phyloP scores from a whole-genome alignment of 2,888 invertebrate species.

The Heliconius sara region DNA sequence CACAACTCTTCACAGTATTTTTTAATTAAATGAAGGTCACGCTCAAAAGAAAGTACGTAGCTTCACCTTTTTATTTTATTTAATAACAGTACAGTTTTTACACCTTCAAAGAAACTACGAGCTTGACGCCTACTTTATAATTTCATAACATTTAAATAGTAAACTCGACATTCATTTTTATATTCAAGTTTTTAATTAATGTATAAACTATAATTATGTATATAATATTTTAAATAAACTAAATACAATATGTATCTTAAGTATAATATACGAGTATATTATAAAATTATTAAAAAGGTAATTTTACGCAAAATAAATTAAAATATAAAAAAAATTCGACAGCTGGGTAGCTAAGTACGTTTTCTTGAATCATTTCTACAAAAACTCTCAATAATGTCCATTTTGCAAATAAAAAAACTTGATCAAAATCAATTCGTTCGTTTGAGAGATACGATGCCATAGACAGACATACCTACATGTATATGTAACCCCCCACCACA shows the following conservation, averaged over 20 bases:
- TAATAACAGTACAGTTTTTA: constrained; percentile 22
- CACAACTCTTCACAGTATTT: background rate
- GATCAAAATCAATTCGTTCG: no score
- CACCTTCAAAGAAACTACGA: constrained; percentile 13
- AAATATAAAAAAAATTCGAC: no score
- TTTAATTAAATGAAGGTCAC: constrained; percentile 22
- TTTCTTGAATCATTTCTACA: no score
- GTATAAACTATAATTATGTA: background rate
- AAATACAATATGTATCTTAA: background rate
- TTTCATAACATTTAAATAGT: constrained; percentile 12
- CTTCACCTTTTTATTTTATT: constrained; percentile 21
- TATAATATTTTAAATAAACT: background rate
- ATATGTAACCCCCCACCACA: no score
- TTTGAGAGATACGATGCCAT: no score
- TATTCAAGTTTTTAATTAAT: background rate
- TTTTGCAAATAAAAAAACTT: no score
- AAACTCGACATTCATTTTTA: constrained; percentile 5
- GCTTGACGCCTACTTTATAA: constrained; percentile 10
- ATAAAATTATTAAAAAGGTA: background rate
- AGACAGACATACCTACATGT: no score
- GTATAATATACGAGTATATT: background rate
- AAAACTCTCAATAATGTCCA: no score
- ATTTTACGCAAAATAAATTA: no score
- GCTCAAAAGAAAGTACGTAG: constrained; percentile 1
- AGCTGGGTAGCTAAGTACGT: no score